phyloP scores from a whole-genome alignment of 2,113 vertebrate genomes.

The Callopanchax toddi region DNA sequence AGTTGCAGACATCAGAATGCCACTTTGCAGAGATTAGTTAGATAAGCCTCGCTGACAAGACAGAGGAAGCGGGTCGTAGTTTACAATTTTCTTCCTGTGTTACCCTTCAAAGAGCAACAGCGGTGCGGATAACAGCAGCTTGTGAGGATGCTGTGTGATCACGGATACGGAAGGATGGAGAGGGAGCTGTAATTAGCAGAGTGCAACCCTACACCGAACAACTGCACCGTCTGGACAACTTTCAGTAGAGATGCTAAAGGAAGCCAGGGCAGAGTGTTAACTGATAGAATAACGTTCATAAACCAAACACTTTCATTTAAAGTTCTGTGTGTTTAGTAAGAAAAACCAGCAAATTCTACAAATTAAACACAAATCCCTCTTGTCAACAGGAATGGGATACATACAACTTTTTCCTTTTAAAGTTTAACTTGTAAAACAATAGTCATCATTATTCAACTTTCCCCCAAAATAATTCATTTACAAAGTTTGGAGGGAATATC shows the following conservation, averaged over 20 bases:
- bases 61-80: constrained; percentile 44
- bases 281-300: not conserved
- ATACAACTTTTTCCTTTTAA: not conserved
- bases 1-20: constrained; percentile 7
- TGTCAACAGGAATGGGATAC: constrained; percentile 16
- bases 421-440: not conserved
- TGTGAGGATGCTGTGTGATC: constrained; percentile 53
- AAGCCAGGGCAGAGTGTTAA: constrained; percentile 25
- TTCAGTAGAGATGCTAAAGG: constrained; percentile 30
- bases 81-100: constrained; percentile 38
- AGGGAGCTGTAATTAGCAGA: constrained; percentile 54
- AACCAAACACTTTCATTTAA: constrained; percentile 11
- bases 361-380: constrained; percentile 39
- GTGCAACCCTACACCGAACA: constrained; percentile 59
- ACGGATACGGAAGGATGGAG: constrained; percentile 44
- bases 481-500: not conserved
- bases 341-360: too few species aligned
- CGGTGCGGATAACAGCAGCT: constrained; percentile 49
- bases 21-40: constrained; percentile 11
- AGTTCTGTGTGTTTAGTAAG: constrained; percentile 15
- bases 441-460: not conserved
- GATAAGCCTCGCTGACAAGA: constrained; percentile 3
- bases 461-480: not conserved
- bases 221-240: constrained; percentile 40
- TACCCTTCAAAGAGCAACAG: constrained; percentile 51